Evolutionary conservation across 2,888 invertebrate species (phyloP).

Genomic region (Hypercompe scribonia): DNA sequence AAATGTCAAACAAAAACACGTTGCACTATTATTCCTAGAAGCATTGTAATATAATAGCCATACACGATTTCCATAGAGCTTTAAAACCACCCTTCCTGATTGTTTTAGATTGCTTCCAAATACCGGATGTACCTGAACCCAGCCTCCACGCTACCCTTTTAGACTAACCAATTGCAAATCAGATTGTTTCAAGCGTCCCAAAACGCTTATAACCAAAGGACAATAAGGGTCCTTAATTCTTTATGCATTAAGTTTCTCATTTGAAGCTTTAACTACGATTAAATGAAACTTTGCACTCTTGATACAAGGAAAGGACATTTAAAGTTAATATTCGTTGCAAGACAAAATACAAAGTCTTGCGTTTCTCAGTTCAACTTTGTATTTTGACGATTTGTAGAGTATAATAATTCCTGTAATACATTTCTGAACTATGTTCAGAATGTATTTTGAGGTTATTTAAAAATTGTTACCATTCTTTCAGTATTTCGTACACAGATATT

Average conservation of each 20-base stretch:
- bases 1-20: neutral
- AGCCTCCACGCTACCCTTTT: slow-evolving; percentile 54
- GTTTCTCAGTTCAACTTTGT: slow-evolving; percentile 27
- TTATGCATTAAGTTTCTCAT: slow-evolving; percentile 22
- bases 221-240: slow-evolving; percentile 16
- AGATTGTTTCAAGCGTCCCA: slow-evolving; percentile 63
- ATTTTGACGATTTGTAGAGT: slow-evolving; percentile 26
- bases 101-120: slow-evolving; percentile 58
- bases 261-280: slow-evolving; percentile 27
- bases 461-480: too few species aligned
- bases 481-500: too few species aligned
- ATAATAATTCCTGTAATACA: too few species aligned
- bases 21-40: neutral
- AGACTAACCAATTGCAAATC: slow-evolving; percentile 70
- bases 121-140: slow-evolving; percentile 52
- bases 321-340: slow-evolving; percentile 26
- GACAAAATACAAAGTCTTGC: slow-evolving; percentile 37
- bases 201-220: slow-evolving; percentile 52
- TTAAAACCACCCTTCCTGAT: slow-evolving; percentile 52
- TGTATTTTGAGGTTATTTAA: too few species aligned
- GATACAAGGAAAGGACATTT: slow-evolving; percentile 36
- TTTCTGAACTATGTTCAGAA: neutral
- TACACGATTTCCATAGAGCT: neutral
- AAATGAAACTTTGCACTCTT: slow-evolving; percentile 29
- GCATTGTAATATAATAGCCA: neutral